phyloP scores from a whole-genome alignment of 2,888 invertebrate genomes.

The Eupithecia pulchellata region DNA sequence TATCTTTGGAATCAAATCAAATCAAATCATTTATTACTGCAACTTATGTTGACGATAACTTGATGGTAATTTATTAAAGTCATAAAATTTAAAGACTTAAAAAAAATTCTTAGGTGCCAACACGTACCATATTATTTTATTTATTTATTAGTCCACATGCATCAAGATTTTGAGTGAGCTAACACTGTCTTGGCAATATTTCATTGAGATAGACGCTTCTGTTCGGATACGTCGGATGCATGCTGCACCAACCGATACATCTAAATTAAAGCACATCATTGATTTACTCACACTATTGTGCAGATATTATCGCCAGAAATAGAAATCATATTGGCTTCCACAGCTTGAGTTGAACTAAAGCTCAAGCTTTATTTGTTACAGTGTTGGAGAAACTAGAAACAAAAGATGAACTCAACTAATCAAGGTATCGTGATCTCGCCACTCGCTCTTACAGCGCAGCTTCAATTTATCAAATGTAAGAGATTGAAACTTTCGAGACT shows the following conservation, averaged over 20 bases:
- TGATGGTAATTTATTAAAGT: no score
- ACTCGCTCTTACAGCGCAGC: constrained; percentile 24
- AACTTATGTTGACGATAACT: no score
- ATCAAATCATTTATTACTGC: no score
- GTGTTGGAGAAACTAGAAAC: constrained; percentile 16
- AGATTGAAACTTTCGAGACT: constrained; percentile 31
- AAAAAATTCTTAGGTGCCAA: not conserved
- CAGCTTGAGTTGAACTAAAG: not conserved
- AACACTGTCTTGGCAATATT: constrained; percentile 20
- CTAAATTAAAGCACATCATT: constrained; percentile 41
- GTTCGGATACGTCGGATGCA: constrained; percentile 57
- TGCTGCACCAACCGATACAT: constrained; percentile 41
- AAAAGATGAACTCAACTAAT: constrained; percentile 28
- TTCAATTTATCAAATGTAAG: constrained; percentile 30
- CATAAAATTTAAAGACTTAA: no score
- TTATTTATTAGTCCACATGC: no score
- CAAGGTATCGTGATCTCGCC: constrained; percentile 19
- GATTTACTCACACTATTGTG: constrained; percentile 34
- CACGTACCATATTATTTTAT: no score
- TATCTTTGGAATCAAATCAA: no score
- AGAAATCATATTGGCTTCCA: constrained; percentile 18
- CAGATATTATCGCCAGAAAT: constrained; percentile 21
- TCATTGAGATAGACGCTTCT: constrained; percentile 54
- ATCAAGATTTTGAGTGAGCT: constrained; percentile 2
- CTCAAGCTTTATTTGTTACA: constrained; percentile 7